These are phyloP conservation scores for Eriocheir sinensis DNA, from an alignment of 1,140 invertebrate species.

Conservation along the genomic window DNA sequence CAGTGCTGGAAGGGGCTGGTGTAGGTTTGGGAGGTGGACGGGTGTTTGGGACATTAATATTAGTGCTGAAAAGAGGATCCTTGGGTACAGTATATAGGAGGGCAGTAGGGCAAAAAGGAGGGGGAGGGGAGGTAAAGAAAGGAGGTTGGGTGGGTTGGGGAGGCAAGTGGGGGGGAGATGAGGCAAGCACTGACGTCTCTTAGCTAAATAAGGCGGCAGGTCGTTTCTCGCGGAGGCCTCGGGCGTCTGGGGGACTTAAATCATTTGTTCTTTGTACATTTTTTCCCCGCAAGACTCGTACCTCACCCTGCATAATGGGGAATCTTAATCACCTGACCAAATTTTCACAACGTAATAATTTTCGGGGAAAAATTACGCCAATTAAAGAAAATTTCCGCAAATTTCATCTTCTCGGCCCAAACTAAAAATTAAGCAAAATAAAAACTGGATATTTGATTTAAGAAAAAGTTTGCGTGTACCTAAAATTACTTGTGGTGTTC, in stretches of 20 bases:
- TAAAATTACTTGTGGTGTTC: constrained; percentile 1
- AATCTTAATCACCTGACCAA: constrained; percentile 4
- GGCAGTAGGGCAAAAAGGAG: not conserved
- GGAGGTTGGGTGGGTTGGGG: not conserved
- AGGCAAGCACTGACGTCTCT: not conserved
- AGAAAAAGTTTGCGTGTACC: not conserved
- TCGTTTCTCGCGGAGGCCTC: not conserved
- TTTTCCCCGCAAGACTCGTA: not conserved
- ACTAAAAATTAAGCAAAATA: not conserved
- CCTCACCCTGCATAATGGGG: constrained; percentile 2
- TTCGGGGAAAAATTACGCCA: not conserved
- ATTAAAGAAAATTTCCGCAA: not conserved
- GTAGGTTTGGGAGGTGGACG: too few species aligned
- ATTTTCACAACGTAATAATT: constrained; percentile 26
- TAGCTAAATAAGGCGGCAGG: not conserved
- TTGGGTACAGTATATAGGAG: too few species aligned
- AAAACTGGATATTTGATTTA: not conserved
- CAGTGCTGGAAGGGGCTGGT: too few species aligned
- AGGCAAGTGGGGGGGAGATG: not conserved
- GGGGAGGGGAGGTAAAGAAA: not conserved
- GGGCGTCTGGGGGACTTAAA: not conserved
- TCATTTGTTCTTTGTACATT: not conserved
- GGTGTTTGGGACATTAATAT: too few species aligned
- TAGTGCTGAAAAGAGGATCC: too few species aligned
- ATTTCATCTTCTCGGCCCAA: not conserved